These are phyloP conservation scores for Clavelina lepadiformis DNA, from an alignment of 23 tunicate genomes.

Conservation along the genomic window DNA sequence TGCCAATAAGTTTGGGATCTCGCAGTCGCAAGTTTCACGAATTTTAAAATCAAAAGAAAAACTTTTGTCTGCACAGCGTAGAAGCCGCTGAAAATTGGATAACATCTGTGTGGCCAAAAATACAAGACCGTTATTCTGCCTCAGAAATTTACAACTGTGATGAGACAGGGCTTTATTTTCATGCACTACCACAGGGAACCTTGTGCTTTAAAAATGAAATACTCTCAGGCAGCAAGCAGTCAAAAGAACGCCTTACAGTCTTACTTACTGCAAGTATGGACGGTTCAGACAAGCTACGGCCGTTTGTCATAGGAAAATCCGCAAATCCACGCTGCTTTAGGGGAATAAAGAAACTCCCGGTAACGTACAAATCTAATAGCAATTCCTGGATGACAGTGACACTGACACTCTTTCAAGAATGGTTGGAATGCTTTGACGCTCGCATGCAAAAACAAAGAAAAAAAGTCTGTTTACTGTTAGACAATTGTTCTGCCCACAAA, in stretches of 20 bases:
- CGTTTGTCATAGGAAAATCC: slow-evolving; percentile 23
- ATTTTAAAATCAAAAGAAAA: slow-evolving; percentile 14
- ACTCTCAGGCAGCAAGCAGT: slow-evolving; percentile 7
- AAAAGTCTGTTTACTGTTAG: slow-evolving; percentile 16
- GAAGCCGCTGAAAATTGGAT: slow-evolving; percentile 18
- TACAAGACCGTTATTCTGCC: slow-evolving; percentile 15
- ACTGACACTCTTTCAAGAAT: slow-evolving; percentile 16
- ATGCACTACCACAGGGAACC: neutral
- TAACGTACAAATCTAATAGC: slow-evolving; percentile 4
- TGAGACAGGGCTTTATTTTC: slow-evolving; percentile 29
- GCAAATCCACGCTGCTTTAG: slow-evolving; percentile 6
- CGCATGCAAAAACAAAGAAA: slow-evolving; percentile 4
- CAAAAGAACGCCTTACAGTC: slow-evolving; percentile 11
- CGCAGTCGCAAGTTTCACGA: slow-evolving; percentile 27
- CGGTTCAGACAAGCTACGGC: slow-evolving; percentile 20
- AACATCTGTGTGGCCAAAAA: slow-evolving; percentile 19
- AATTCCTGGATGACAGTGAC: slow-evolving; percentile 11
- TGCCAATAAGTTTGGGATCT: slow-evolving; percentile 25
- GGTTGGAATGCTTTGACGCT: slow-evolving; percentile 2
- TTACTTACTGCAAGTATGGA: slow-evolving; percentile 21
- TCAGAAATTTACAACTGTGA: slow-evolving; percentile 31
- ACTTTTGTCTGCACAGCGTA: slow-evolving; percentile 1
- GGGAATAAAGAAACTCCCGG: slow-evolving; percentile 11
- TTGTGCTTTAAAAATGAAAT: slow-evolving; percentile 21
- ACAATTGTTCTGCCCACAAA: slow-evolving; percentile 25